Conservation (phyloP, 2,888 invertebrate species). For the Imbricaverruca yamaguchii region DNA sequence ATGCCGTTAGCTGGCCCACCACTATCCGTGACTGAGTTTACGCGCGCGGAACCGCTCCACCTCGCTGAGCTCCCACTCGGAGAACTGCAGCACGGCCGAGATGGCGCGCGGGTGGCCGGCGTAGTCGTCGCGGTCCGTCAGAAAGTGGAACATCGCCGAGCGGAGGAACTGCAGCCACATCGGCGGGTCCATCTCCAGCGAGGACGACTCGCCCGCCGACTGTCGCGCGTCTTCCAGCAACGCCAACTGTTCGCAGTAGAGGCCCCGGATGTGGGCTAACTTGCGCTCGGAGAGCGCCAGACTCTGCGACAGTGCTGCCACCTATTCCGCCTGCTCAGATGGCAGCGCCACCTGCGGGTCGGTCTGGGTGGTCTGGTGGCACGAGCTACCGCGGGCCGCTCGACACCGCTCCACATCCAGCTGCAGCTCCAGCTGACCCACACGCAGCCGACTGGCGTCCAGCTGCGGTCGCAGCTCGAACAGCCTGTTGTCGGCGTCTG, state of each 20-base stretch:
- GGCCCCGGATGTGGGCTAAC: constrained; percentile 44
- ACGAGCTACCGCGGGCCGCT: constrained; percentile 55
- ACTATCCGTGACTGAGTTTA: neutral
- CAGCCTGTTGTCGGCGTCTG: constrained; percentile 50
- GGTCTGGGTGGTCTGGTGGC: too few species aligned
- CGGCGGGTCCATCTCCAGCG: constrained; percentile 59
- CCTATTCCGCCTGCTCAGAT: constrained; percentile 54
- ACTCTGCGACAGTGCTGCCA: constrained; percentile 58
- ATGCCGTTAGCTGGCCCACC: neutral
- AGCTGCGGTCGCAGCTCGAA: constrained; percentile 54
- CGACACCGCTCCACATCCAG: constrained; percentile 60
- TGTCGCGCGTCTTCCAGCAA: constrained; percentile 61
- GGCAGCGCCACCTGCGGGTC: neutral
- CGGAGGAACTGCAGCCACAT: constrained; percentile 85
- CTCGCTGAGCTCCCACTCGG: constrained; percentile 67
- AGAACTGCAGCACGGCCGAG: constrained; percentile 82
- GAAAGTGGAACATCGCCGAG: constrained; percentile 85
- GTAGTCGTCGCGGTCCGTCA: constrained; percentile 80
- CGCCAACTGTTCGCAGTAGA: constrained; percentile 52
- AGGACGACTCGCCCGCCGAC: constrained; percentile 37
- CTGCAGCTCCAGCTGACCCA: constrained; percentile 57
- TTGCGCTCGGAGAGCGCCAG: constrained; percentile 36
- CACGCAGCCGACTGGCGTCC: constrained; percentile 57
- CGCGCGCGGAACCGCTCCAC: constrained; percentile 50
- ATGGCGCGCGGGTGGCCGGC: constrained; percentile 82